Base-by-base conservation (phyloP, 2,888 invertebrate species). In the Drosophila neotestacea region DNA sequence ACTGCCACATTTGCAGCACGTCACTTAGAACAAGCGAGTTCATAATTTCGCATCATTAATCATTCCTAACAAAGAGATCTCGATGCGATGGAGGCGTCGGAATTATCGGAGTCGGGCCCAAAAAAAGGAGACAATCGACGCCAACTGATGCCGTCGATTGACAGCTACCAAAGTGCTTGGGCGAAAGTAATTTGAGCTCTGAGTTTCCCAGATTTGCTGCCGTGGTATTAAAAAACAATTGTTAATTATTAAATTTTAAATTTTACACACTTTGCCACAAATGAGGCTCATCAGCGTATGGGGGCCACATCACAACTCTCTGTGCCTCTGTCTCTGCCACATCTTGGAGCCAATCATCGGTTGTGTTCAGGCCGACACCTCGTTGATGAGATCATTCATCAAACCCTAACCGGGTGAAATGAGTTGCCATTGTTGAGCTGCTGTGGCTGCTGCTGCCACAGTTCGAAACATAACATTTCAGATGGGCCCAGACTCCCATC, bases 371-470 rank as follows among this genome's bases (percentile, higher is more conserved):
- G 76, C 85, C 85, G 90, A 90, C 90, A 91, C 90, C 90, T 91
- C 81, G 77, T 80, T 90, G 90, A 91, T 91, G 91, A 90, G 90
- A 87, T 91, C 90, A 91, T 91, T 90, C 90, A 90, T 91, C 91
- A 91, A 83, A 75, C 78, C 72, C 66, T 68, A 79, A 84, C 78
- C 76, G 81, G 73, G 79, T 81, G 73, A 90, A 90, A 90, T 90
- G 90, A 90, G 87, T 90, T 88, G 79, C 87, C 79, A 85, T 90
- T 90, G 90, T 90, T 82, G 73, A 47, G 61, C 38, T 58, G 61
- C 48, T n/a, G n/a, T n/a, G n/a, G n/a, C n/a, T 16, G 38, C 56
- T 44, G 56, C 47, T 22, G 71, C 68, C 63, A n/a, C 72, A 67
- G 56, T 62, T 60, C n/a, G 65, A 71, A 76, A 52, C 63, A 59